phyloP scores from a whole-genome alignment of 2,113 vertebrate genomes.

The Cinclus mexicanus region DNA sequence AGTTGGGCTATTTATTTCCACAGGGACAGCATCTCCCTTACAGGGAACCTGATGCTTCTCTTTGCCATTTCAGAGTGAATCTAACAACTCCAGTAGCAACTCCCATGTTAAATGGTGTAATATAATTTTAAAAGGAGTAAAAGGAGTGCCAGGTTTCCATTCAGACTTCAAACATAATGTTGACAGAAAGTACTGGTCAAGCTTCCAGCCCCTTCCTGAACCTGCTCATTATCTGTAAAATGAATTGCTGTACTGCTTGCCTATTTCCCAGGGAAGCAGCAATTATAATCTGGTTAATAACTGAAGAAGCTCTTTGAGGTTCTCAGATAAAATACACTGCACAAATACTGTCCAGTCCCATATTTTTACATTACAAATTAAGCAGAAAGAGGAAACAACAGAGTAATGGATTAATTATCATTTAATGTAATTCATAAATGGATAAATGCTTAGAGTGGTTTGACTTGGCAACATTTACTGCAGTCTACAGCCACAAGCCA shows the following conservation, averaged over 20 bases:
- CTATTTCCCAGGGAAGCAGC: not conserved
- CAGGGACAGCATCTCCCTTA: not conserved
- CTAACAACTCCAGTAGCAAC: not conserved
- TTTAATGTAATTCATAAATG: not conserved
- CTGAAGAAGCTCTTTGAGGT: not conserved
- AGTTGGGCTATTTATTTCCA: not conserved
- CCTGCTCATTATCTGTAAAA: not conserved
- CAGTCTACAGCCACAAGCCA: not conserved
- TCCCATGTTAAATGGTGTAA: not conserved
- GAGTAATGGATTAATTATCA: not conserved
- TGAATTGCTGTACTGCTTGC: not conserved
- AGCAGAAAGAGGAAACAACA: not conserved
- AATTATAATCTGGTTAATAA: conserved; percentile 1
- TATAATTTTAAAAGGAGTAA: not conserved
- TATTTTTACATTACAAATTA: not conserved
- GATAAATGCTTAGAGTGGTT: not conserved
- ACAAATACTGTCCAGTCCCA: not conserved
- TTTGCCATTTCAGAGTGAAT: not conserved
- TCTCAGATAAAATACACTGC: not conserved
- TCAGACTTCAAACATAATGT: not conserved
- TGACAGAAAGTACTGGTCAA: not conserved
- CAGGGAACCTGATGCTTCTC: not conserved
- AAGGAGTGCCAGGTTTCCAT: not conserved
- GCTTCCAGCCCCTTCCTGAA: not conserved
- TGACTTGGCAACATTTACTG: not conserved